Conservation (phyloP, 35 echinoderm and acorn worm genomes). For the Patiria miniata region DNA sequence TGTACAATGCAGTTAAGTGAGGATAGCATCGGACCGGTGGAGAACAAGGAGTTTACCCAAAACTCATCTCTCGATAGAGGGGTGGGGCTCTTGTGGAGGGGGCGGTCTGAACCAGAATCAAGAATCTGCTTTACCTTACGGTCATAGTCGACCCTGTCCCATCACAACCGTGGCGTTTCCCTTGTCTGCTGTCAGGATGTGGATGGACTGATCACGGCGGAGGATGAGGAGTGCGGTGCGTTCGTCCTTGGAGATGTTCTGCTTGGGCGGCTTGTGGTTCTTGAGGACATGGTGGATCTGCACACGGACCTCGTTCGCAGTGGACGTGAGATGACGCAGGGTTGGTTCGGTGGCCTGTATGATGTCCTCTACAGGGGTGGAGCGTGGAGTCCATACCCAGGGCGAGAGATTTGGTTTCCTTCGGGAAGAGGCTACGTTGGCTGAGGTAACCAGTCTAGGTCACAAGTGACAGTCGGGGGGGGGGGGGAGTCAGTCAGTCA, state of each 20-base stretch:
- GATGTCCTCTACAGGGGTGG: neutral
- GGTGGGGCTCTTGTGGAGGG: too few species aligned
- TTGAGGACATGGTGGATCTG: neutral
- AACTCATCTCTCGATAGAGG: too few species aligned
- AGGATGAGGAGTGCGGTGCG: neutral
- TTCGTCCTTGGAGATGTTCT: constrained; percentile 13
- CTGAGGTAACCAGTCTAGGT: too few species aligned
- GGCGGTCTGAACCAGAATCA: too few species aligned
- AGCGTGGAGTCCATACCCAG: constrained; percentile 37
- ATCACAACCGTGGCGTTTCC: constrained; percentile 20
- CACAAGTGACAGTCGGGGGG: too few species aligned
- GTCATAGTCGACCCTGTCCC: neutral
- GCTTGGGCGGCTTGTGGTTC: neutral
- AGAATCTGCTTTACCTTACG: neutral
- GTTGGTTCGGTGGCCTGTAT: too few species aligned
- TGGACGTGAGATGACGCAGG: too few species aligned
- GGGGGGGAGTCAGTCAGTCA: too few species aligned
- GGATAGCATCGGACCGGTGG: too few species aligned
- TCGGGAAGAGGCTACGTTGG: neutral
- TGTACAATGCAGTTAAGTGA: too few species aligned
- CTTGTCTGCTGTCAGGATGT: constrained; percentile 36
- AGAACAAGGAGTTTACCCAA: too few species aligned
- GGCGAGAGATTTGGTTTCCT: neutral
- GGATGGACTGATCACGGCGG: neutral
- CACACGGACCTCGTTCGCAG: neutral